Evolutionary conservation across 2,888 invertebrate species (phyloP).

Genomic region (Cremastinae sp.): DNA sequence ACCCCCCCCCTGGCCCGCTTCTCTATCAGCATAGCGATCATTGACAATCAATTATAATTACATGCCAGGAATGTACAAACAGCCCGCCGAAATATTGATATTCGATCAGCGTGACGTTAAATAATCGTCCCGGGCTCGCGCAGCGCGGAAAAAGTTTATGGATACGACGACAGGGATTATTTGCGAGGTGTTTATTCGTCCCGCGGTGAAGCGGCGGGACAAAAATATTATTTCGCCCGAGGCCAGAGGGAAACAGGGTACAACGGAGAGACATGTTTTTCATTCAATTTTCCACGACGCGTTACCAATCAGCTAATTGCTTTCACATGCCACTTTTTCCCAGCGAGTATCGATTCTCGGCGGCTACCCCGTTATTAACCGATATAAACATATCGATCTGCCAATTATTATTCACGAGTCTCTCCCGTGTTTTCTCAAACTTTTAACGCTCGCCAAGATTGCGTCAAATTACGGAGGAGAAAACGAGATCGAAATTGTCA

Average conservation of each 20-base stretch:
- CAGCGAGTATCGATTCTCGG: no score
- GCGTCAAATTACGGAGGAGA: constrained; percentile 29
- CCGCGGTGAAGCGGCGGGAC: no score
- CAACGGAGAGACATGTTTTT: no score
- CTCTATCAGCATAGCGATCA: constrained; percentile 42
- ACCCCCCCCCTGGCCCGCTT: constrained; percentile 10
- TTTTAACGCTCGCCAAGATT: constrained; percentile 8
- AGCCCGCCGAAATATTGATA: constrained; percentile 23
- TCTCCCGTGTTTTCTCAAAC: background rate
- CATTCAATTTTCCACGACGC: no score
- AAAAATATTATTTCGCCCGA: no score
- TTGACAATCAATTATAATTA: constrained; percentile 52
- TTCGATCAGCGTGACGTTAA: constrained; percentile 15
- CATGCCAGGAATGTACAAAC: constrained; percentile 25
- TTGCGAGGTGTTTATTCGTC: background rate
- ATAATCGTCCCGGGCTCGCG: background rate
- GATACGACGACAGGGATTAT: background rate
- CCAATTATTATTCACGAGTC: background rate
- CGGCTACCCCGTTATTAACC: background rate
- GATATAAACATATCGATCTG: background rate
- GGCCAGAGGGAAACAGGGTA: no score
- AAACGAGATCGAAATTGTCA: background rate
- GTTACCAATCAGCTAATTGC: no score
- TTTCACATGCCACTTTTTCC: no score
- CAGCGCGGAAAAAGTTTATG: background rate